These are phyloP conservation scores for Phycodurus eques DNA, from an alignment of 2,113 vertebrate genomes.

Conservation along the genomic window DNA sequence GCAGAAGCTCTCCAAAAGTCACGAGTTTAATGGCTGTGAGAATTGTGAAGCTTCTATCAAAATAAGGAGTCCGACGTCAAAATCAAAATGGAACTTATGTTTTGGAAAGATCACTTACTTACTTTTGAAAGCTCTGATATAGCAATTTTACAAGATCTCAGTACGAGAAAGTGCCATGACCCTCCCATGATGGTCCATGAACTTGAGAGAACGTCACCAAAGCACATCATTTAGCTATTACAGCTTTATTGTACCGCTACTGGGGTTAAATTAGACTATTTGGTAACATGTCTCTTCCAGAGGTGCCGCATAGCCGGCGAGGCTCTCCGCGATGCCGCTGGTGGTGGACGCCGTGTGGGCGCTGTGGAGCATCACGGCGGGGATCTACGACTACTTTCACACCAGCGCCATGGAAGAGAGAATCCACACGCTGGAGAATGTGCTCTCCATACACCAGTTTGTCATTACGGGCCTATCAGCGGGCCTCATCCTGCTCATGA, in stretches of 20 bases:
- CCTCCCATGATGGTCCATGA: too few relatives aligned
- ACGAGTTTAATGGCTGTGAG: too few relatives aligned
- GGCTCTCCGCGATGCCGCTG: conserved; percentile 54
- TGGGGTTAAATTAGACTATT: not conserved
- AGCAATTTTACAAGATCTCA: too few relatives aligned
- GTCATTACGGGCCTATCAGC: conserved; percentile 62
- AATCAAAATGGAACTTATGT: too few relatives aligned
- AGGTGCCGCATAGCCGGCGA: conserved; percentile 3
- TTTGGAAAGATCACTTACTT: too few relatives aligned
- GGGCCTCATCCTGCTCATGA: conserved; percentile 65
- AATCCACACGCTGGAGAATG: conserved; percentile 68
- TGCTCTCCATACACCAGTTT: conserved; percentile 69
- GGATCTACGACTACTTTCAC: conserved; percentile 73
- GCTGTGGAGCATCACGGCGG: conserved; percentile 68
- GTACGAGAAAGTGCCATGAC: too few relatives aligned
- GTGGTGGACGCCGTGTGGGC: conserved; percentile 69
- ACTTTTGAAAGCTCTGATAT: too few relatives aligned
- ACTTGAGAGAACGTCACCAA: not conserved
- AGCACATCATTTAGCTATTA: not conserved
- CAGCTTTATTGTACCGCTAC: not conserved
- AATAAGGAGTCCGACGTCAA: too few relatives aligned
- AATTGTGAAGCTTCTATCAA: too few relatives aligned
- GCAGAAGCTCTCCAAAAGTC: too few relatives aligned
- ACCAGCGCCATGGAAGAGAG: conserved; percentile 74
- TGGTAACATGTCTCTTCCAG: conserved; percentile 16